phyloP scores from a whole-genome alignment of 2,113 vertebrate genomes.

The Apodemus sylvaticus region DNA sequence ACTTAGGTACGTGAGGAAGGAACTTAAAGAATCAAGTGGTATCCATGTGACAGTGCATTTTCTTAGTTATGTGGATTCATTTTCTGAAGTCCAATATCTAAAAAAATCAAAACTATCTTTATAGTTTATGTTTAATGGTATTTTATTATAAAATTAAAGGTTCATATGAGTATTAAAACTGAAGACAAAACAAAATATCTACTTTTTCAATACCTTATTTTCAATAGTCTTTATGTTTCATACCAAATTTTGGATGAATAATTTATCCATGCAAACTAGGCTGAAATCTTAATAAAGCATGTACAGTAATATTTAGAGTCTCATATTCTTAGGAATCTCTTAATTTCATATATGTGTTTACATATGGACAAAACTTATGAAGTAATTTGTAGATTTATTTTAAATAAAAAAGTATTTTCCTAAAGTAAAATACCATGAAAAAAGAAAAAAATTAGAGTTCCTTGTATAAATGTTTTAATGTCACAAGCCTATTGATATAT shows the following conservation, averaged over 20 bases:
- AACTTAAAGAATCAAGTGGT: conserved; percentile 21
- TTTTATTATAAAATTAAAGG: conserved; percentile 1
- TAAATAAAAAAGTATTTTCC: conserved; percentile 25
- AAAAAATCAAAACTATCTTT: conserved; percentile 53
- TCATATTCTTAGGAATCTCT: not conserved
- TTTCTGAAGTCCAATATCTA: conserved; percentile 16
- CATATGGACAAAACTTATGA: not conserved
- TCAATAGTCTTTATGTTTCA: conserved; percentile 1
- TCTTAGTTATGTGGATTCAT: conserved; percentile 1
- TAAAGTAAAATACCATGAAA: not conserved
- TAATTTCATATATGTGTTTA: not conserved
- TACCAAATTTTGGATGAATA: not conserved
- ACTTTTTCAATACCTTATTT: conserved; percentile 26
- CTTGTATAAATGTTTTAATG: not conserved
- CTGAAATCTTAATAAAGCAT: not conserved
- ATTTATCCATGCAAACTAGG: not conserved
- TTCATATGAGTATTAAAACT: not conserved
- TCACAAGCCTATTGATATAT: not conserved
- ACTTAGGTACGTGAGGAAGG: conserved; percentile 36
- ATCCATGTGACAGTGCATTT: not conserved
- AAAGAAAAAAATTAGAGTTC: not conserved
- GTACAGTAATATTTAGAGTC: conserved; percentile 2
- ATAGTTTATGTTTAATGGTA: not conserved
- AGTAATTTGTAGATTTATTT: not conserved
- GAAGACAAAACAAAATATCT: not conserved